Base-by-base conservation (phyloP, 2,113 vertebrate genomes). In the Notothenia coriiceps region DNA sequence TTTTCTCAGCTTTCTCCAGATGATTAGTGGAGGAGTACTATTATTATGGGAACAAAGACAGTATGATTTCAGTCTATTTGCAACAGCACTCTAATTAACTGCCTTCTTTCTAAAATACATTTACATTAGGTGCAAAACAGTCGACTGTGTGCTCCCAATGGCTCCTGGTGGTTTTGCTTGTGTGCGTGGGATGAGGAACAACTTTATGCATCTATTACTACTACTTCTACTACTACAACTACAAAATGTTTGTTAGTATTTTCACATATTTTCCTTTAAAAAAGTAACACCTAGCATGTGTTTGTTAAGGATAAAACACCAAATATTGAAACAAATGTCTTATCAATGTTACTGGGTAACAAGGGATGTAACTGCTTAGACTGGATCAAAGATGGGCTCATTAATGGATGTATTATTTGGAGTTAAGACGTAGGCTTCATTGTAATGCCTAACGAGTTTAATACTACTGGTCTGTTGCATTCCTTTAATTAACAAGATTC, bases 41-140 rank as follows among this genome's bases (percentile, higher is more conserved):
- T 84, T 89, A 51, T 68, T 59, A 51, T 20, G n/a, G 1, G 1
- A 49, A 77, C 9, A 70, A 52, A 65, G 17, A 68, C 20, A 76
- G 8, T 43, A 29, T 49, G 15, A 74, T 61, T 61, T 59, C 3
- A 46, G 40, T 33, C 12, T 22, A 15, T 17, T 54, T 70, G 15
- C 15, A 49, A 25, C 7, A 47, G n/a, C 22, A n/a, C 13, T 44
- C n/a, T 49, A 70, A 52, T 35, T 25, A 65, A 22, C 22, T 25
- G 2, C 20, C 35, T 0, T 44, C 1, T 46, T 40, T 63, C 0
- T 2, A 25, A 47, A n/a, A 55, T 1, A 63, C 47, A 20, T 11
- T 7, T 6, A 65, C 15, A 4, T 11, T 63, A 13, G 44, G 43
- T 3, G 7, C n/a, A 46, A 46, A 22, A 33, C 5, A 66, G 18